Percentiles rank a stretch among this genome's conserved stretches.
Evolutionary conservation across 2,113 vertebrate species (phyloP).

Genomic region (Microcebus jonahi): DNA sequence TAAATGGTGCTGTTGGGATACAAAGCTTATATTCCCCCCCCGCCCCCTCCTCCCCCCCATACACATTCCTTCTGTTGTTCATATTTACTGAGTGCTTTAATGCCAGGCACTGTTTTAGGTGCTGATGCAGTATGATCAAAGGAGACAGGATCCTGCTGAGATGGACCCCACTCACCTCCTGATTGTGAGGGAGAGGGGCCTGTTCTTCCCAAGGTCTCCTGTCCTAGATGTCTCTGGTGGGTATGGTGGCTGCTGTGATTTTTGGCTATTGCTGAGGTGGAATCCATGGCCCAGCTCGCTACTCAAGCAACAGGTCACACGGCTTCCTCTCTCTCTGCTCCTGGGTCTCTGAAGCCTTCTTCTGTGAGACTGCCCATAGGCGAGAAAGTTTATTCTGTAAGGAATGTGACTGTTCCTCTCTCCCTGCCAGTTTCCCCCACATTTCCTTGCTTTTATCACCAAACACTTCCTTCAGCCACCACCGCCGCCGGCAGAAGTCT

Average conservation of each 20-base stretch:
- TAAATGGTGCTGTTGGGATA: not conserved
- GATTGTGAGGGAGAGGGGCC: not conserved
- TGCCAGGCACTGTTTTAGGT: not conserved
- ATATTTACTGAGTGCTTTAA: not conserved
- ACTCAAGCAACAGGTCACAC: not conserved
- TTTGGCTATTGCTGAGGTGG: not conserved
- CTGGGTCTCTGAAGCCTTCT: not conserved
- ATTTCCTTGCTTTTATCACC: not conserved
- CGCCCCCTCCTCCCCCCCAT: too few species aligned
- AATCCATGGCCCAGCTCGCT: not conserved
- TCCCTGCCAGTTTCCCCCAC: accelerated
- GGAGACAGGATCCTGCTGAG: not conserved
- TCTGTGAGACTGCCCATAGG: not conserved
- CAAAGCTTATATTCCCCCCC: not conserved
- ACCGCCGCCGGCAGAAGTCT: not conserved
- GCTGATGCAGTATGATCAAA: not conserved
- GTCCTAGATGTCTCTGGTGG: not conserved
- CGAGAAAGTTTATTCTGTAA: not conserved
- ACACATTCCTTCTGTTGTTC: not conserved
- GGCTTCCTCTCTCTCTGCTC: not conserved
- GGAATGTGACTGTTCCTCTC: not conserved
- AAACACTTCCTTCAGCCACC: not conserved
- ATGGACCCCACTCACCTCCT: too few species aligned
- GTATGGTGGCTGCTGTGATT: not conserved
- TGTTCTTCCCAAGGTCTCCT: not conserved